Evolutionary conservation across 1,140 invertebrate genomes (phyloP), one percentile per base, ranked within the genome.

Genomic region (Dreissena polymorpha): DNA sequence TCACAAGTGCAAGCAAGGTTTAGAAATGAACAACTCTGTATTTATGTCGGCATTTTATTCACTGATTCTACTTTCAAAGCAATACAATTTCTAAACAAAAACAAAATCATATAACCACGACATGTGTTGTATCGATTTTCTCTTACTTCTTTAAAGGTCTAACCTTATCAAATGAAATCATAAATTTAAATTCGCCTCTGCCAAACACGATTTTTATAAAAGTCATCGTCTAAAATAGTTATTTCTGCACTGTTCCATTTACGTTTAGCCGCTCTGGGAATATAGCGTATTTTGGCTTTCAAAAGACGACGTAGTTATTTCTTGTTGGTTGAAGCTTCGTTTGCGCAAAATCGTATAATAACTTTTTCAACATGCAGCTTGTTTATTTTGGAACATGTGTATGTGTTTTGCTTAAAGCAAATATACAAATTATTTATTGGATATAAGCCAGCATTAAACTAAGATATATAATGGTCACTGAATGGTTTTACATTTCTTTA

Each of bases 221-320:
- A 72, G 27, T 55, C 53, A 14, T 55, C 70, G 53, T 72, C 70
- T 27, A 53, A 72, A 8, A 72, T 72, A 53, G 21, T 72, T 23
- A 72, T 23, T 55, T 72, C 70, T n/a, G 70, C 70, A 72, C 55
- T 16, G 2, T 23, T 21, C 70, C 70, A 72, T 23, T 8, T 50
- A 5, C 27, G 14, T 55, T 39, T 49, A 6, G n/a, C 0, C 25
- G 51, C 70, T 10, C 27, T 2, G 14, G n/a, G 39, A 21, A 72
- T 2, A 23, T 72, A 39, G 10, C 18, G 55, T 18, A 72, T 72
- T 7, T 21, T 25, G 3, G 70, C 70, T 55, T 72, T 49, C 23
- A 72, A 3, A 21, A 72, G 23, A 51, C 70, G 50, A 10, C 70
- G 16, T 53, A 72, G 39, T 6, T 16, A 21, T 6, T 16, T 21